These are phyloP conservation scores for Lasioglossum calceatum DNA, from an alignment of 2,888 invertebrate genomes.

Conservation along the genomic window DNA sequence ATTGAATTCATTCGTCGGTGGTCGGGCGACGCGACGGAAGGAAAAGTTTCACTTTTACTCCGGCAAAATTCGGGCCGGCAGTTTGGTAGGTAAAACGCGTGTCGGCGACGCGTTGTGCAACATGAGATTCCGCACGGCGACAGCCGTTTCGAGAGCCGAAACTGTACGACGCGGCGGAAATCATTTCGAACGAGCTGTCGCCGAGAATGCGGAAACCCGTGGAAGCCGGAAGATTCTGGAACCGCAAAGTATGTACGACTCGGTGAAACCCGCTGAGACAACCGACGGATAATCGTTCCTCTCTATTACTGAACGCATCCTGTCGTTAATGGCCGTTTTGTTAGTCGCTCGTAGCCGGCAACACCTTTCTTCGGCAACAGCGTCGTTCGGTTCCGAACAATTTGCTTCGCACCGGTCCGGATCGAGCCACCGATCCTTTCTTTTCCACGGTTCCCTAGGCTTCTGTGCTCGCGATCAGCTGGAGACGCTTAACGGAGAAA, in stretches of 20 bases:
- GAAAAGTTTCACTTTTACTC: conserved; percentile 50
- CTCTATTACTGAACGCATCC: conserved; percentile 59
- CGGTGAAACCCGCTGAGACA: conserved; percentile 38
- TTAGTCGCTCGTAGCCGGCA: conserved; percentile 35
- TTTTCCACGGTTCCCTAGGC: background rate
- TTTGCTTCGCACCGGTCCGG: conserved; percentile 17
- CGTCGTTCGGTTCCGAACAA: conserved; percentile 25
- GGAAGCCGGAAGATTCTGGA: conserved; percentile 34
- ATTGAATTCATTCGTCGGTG: conserved; percentile 2
- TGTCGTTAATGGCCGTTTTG: conserved; percentile 47
- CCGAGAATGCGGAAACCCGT: conserved; percentile 47
- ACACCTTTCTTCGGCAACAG: conserved; percentile 33
- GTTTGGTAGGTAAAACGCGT: background rate
- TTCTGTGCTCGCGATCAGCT: background rate
- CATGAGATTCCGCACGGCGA: conserved; percentile 16
- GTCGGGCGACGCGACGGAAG: background rate
- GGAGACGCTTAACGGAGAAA: background rate
- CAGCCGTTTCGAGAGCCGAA: conserved; percentile 5
- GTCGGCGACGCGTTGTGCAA: conserved; percentile 24
- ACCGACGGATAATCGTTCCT: conserved; percentile 38
- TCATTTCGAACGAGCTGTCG: conserved; percentile 11
- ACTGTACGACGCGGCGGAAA: background rate
- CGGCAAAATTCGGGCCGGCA: conserved; percentile 20
- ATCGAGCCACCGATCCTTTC: background rate
- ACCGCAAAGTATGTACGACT: background rate